These are phyloP conservation scores for Pseudolaguvia tuberculata DNA, from an alignment of 2,113 vertebrate species.

Conservation along the genomic window DNA sequence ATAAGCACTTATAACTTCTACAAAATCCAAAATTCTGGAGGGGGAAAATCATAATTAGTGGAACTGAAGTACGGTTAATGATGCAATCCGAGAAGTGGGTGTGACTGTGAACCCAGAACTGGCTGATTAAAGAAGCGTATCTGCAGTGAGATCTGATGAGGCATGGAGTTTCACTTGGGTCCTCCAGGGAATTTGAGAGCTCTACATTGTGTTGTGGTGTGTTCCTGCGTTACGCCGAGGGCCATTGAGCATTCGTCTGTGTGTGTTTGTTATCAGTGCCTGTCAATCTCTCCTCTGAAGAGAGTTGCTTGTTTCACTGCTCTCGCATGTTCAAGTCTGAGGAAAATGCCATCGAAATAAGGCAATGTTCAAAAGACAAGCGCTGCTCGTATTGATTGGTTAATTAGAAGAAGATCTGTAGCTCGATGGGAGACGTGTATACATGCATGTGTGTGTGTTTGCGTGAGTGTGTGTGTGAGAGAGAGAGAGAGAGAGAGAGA, in stretches of 20 bases:
- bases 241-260: not conserved
- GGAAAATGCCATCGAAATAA: conserved; percentile 8
- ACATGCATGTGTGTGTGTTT: conserved; percentile 3
- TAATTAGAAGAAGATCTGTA: conserved; percentile 43
- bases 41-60: conserved; percentile 10
- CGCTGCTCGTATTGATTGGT: conserved; percentile 30
- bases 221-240: conserved; percentile 7
- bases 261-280: conserved; percentile 14
- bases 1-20: not conserved
- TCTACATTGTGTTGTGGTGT: conserved; percentile 29
- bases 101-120: not conserved
- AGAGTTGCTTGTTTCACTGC: not conserved
- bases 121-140: conserved; percentile 29
- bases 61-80: conserved; percentile 12
- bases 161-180: conserved; percentile 8
- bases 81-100: conserved; percentile 17
- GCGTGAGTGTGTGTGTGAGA: conserved; percentile 15
- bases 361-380: not conserved
- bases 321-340: not conserved
- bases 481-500: not conserved
- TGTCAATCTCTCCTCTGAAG: not conserved
- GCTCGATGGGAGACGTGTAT: conserved; percentile 29
- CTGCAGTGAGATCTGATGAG: conserved; percentile 23
- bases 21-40: not conserved
- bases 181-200: conserved; percentile 22